These are phyloP conservation scores for Entomobrya proxima DNA, from an alignment of 2,888 invertebrate genomes.

Conservation along the genomic window DNA sequence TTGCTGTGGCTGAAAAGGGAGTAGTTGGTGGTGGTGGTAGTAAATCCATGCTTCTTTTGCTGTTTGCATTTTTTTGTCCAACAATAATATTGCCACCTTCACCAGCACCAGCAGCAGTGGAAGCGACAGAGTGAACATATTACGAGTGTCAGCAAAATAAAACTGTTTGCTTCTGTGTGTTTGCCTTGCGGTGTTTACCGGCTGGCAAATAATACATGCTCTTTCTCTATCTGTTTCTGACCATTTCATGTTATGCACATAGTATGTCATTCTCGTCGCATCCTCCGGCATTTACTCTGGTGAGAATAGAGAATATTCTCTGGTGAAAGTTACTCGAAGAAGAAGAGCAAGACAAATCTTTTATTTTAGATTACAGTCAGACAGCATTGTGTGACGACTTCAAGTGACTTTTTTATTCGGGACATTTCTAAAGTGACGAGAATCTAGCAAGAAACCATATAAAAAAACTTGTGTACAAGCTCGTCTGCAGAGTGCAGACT, in stretches of 20 bases:
- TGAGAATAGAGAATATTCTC: not conserved
- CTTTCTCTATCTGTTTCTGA: not conserved
- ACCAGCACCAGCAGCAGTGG: no score
- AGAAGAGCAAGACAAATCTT: not conserved
- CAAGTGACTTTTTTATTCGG: no score
- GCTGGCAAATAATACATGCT: not conserved
- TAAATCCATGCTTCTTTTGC: not conserved
- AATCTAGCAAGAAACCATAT: no score
- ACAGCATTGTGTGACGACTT: not conserved
- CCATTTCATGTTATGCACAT: no score
- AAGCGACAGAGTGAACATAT: not conserved
- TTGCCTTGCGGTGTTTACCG: slow-evolving; percentile 30
- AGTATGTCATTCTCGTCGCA: slow-evolving; percentile 7
- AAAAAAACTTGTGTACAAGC: not conserved
- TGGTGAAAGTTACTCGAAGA: not conserved
- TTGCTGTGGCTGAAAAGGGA: not conserved
- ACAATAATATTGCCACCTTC: no score
- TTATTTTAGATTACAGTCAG: not conserved
- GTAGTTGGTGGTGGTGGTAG: not conserved
- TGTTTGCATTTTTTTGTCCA: not conserved
- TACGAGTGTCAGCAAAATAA: not conserved
- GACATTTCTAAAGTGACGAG: no score
- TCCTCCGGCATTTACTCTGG: not conserved
- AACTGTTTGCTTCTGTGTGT: slow-evolving; percentile 19
- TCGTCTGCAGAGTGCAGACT: no score